Evolutionary conservation across 2,888 invertebrate species (phyloP), one percentile per base, ranked within the genome.

Genomic region (Eristalis pertinax): DNA sequence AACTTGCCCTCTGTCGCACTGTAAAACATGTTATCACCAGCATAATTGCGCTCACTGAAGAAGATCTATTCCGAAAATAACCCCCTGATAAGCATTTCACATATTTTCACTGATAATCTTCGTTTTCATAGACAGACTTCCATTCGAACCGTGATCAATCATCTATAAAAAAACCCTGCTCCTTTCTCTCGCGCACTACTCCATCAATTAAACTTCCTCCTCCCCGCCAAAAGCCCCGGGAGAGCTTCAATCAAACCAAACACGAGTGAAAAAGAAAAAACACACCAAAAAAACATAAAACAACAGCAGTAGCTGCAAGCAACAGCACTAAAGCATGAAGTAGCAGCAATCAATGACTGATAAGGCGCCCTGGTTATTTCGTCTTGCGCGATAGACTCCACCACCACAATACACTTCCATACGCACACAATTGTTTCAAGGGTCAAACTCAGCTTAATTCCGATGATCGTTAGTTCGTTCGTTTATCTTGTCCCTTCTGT

Each of bases 311-410:
- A 13, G 60, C 60, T 60, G 26, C 26, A 29, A 32, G 32, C 32
- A 32, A 24, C 60, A 60, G 26, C 22, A 58, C 22, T 15, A 11
- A 58, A 24, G 22, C 58, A 58, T 69, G 19, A 50, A 50, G 50
- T 50, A 50, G 19, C 50, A 62, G 62, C 82, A 86, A 86, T 86
- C 86, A 83, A 75, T 70, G 78, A 43, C 70, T 83, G 86, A 86
- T 86, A 86, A 86, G 74, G 70, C 82, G 86, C 63, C 86, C 86
- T 70, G 83, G 74, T 83, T 86, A 83, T 74, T 83, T 60, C 77
- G 58, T 78, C 38, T 32, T 50, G 19, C 50, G 41, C 67, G 67
- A 76, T 81, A 81, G 85, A 83, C 67, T 78, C 29, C 43, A 70
- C 70, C 74, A 41, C 56, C 65, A 26, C 62, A 73, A 64, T 19